These are phyloP conservation scores for Antitype chi DNA, from an alignment of 2,888 invertebrate genomes.

Conservation along the genomic window DNA sequence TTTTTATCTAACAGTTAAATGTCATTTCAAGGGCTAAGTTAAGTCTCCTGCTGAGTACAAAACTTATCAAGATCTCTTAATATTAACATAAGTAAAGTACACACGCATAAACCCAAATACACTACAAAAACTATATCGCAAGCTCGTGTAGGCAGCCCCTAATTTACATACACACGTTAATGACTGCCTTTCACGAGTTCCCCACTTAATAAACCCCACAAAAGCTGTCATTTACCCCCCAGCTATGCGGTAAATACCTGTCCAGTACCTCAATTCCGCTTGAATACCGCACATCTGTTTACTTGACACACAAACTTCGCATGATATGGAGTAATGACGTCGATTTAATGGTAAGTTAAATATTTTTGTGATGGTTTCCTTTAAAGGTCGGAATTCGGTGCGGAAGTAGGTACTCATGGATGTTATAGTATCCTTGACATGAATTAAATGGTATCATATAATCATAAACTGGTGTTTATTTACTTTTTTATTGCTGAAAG, in stretches of 20 bases:
- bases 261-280: conserved; percentile 33
- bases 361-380: conserved; percentile 43
- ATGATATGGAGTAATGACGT: conserved; percentile 53
- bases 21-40: neutral
- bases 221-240: conserved; percentile 42
- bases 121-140: conserved; percentile 29
- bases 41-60: neutral
- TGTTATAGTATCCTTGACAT: conserved; percentile 36
- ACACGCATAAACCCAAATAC: conserved; percentile 12
- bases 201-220: conserved; percentile 49
- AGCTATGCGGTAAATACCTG: conserved; percentile 55
- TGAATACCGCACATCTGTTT: conserved; percentile 48
- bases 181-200: conserved; percentile 51
- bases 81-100: neutral
- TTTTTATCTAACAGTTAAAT: neutral
- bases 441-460: neutral
- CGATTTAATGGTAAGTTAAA: conserved; percentile 30
- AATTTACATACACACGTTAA: conserved; percentile 45
- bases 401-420: conserved; percentile 9
- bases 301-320: conserved; percentile 50
- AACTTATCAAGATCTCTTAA: neutral
- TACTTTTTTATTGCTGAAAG: no score
- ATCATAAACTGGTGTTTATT: neutral
- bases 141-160: conserved; percentile 8
- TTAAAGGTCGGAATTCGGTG: neutral